Conservation (phyloP, 2,113 vertebrate species). For the Circaetus gallicus region DNA sequence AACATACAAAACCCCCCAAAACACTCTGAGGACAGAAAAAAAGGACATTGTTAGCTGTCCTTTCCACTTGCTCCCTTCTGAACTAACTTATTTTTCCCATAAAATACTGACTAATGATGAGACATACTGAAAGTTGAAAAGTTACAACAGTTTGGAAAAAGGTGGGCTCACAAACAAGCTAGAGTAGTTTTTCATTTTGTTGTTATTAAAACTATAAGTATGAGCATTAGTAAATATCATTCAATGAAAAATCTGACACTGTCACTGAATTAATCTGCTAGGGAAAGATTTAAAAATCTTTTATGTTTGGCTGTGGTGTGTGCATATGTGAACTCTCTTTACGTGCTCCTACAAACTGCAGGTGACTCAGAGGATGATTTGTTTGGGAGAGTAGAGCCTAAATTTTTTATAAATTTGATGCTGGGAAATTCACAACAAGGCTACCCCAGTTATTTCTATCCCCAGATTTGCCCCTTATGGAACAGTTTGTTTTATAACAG, state of each 20-base stretch:
- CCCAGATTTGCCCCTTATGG: not conserved
- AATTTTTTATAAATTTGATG: not conserved
- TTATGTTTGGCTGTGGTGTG: not conserved
- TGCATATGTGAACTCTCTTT: not conserved
- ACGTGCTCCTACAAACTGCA: not conserved
- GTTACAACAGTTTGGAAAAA: not conserved
- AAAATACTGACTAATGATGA: not conserved
- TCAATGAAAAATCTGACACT: not conserved
- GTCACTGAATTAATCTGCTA: not conserved
- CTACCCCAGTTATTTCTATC: not conserved
- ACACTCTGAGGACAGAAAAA: not conserved
- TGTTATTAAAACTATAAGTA: not conserved
- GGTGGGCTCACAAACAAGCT: not conserved
- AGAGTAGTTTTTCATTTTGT: not conserved
- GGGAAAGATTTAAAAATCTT: not conserved
- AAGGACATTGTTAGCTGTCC: rapidly evolving
- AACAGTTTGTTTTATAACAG: not conserved
- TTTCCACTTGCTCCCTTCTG: not conserved
- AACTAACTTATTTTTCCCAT: not conserved
- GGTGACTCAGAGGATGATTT: not conserved
- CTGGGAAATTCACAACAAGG: not conserved
- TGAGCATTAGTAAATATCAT: not conserved
- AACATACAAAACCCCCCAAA: not conserved
- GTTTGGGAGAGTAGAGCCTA: not conserved
- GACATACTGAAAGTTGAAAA: not conserved